Evolutionary conservation across 2,113 vertebrate genomes (phyloP).

Genomic region (Dipodomys ordii): DNA sequence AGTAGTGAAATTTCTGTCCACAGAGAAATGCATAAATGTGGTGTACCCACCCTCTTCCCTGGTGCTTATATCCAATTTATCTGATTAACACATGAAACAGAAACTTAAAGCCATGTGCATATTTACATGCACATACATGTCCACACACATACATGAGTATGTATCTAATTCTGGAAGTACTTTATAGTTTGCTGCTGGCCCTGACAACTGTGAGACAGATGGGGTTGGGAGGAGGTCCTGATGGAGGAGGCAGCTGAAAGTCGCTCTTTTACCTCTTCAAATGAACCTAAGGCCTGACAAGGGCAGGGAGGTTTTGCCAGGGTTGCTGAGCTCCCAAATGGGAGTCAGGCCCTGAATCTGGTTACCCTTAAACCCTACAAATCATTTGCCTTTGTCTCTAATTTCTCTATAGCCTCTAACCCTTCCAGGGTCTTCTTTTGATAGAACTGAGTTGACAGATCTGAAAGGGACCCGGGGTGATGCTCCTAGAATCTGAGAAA

Average conservation of each 20-base stretch:
- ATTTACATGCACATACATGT: background rate
- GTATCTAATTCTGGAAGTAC: background rate
- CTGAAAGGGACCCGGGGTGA: background rate
- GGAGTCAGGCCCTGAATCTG: background rate
- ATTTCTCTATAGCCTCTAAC: conserved; percentile 23
- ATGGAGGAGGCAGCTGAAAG: background rate
- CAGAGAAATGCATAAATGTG: background rate
- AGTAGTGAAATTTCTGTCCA: background rate
- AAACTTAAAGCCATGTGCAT: background rate
- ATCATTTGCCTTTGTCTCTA: background rate
- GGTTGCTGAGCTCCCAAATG: background rate
- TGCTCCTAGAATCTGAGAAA: conserved; percentile 15
- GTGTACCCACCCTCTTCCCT: background rate
- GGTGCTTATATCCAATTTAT: background rate
- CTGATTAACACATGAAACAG: background rate
- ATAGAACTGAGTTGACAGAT: conserved; percentile 5
- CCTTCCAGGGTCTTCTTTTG: background rate
- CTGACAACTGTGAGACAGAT: background rate
- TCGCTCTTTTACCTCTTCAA: background rate
- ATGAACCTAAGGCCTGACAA: background rate
- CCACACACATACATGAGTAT: background rate
- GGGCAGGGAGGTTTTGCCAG: background rate
- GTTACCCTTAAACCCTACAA: background rate
- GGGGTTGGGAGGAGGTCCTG: background rate
- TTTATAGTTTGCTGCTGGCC: background rate